Conservation (phyloP, 1,140 invertebrate genomes). For the Cheumatopsyche charites region DNA sequence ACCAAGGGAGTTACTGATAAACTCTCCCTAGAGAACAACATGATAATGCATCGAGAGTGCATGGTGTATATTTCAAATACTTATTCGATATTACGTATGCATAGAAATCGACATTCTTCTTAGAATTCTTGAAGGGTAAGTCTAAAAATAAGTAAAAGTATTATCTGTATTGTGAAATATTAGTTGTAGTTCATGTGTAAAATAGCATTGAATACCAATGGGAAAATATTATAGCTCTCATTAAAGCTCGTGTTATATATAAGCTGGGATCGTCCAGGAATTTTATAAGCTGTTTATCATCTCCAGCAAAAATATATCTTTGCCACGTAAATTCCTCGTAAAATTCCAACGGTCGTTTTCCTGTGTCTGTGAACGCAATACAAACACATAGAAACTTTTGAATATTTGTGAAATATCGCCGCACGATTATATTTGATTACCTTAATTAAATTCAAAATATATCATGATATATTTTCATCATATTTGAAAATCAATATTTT, state of each 20-base stretch:
- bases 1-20: background rate
- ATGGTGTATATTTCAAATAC: background rate
- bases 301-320: conserved; percentile 5
- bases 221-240: background rate
- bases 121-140: too few relatives aligned
- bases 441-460: too few relatives aligned
- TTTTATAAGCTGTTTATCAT: conserved; percentile 17
- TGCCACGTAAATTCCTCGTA: conserved; percentile 14
- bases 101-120: conserved; percentile 15
- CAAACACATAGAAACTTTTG: too few relatives aligned
- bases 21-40: background rate
- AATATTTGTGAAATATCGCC: too few relatives aligned
- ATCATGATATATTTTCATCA: too few relatives aligned
- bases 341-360: background rate
- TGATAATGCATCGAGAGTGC: background rate
- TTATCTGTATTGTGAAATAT: background rate
- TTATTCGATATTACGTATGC: conserved; percentile 13
- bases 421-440: too few relatives aligned
- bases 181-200: too few relatives aligned
- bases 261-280: background rate
- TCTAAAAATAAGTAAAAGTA: too few relatives aligned
- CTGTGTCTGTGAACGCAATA: background rate
- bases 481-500: too few relatives aligned
- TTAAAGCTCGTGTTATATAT: background rate
- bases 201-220: too few relatives aligned